Evolutionary conservation across 1,140 invertebrate species (phyloP), one percentile per base, ranked within the genome.

Genomic region (Plutomurus gul): DNA sequence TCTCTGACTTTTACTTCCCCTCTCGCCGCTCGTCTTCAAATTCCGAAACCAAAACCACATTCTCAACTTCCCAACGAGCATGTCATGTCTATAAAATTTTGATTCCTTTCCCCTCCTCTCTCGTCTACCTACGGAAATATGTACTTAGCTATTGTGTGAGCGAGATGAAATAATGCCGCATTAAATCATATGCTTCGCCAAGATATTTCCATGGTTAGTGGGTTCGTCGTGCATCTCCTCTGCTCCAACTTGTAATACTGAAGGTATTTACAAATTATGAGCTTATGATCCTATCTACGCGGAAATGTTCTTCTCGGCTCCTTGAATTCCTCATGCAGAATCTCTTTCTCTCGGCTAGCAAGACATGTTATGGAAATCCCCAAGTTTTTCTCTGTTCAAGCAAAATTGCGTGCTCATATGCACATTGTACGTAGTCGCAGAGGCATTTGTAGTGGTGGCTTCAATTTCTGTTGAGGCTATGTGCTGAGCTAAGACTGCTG

Each of bases 31-130:
- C n/a, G 2, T 43, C 39, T 30, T 65, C 56, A 65, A 65, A 65
- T 65, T 65, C 56, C 56, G 36, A 65, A 65, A 65, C 56, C 56
- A 65, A 65, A 65, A 65, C 56, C 56, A 65, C 56, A 65, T 65
- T 65, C 56, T 65, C 56, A 36, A n/a, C 30, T 65, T 65, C 56
- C 56, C 56, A 65, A 65, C 56, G 56, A 65, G 56, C 56, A 65
- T 65, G 56, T 65, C 56, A 65, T 65, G 56, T 65, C 56, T 65
- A 65, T 65, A 65, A 65, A 65, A 65, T 65, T 65, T 65, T 65
- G 56, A 65, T 65, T 65, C 56, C 56, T 65, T 65, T 65, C 56
- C 56, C 56, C 56, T 33, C 20, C 25, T 27, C 56, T 33, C 16
- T 30, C 25, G 30, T 30, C 56, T n/a, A n/a, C 11, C 27, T 36